phyloP scores from a whole-genome alignment of 2,888 invertebrate species.

The Asteroscopus sphinx region DNA sequence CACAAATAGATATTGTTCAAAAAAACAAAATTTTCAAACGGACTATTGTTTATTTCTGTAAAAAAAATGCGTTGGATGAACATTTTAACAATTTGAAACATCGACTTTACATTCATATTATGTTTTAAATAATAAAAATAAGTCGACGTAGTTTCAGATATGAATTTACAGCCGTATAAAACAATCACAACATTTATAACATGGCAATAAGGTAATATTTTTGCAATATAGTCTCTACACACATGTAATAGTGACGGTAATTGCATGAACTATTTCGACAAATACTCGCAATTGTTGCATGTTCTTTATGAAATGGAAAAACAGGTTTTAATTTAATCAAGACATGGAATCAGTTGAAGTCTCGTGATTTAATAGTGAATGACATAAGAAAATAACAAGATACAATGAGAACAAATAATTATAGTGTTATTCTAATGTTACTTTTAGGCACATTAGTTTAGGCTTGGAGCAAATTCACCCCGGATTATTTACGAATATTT shows the following conservation, averaged over 20 bases:
- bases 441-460: not conserved
- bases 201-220: constrained; percentile 14
- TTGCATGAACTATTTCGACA: constrained; percentile 29
- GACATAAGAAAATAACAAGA: constrained; percentile 2
- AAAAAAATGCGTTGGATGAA: constrained; percentile 18
- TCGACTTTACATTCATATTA: constrained; percentile 37
- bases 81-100: constrained; percentile 22
- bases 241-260: constrained; percentile 18
- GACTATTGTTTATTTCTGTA: constrained; percentile 45
- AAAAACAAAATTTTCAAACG: constrained; percentile 16
- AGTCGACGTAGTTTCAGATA: constrained; percentile 29
- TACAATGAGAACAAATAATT: not conserved
- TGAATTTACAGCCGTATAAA: constrained; percentile 37
- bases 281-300: constrained; percentile 26
- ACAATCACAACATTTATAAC: constrained; percentile 24
- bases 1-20: no score
- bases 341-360: constrained; percentile 14
- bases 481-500: not conserved
- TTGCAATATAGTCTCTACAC: constrained; percentile 22
- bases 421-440: not conserved
- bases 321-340: constrained; percentile 42
- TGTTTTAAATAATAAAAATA: constrained; percentile 50
- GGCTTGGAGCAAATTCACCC: not conserved
- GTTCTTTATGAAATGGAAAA: constrained; percentile 29
- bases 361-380: constrained; percentile 23